phyloP scores from a whole-genome alignment of 2,888 invertebrate genomes.

The Cryptus viduatorius region DNA sequence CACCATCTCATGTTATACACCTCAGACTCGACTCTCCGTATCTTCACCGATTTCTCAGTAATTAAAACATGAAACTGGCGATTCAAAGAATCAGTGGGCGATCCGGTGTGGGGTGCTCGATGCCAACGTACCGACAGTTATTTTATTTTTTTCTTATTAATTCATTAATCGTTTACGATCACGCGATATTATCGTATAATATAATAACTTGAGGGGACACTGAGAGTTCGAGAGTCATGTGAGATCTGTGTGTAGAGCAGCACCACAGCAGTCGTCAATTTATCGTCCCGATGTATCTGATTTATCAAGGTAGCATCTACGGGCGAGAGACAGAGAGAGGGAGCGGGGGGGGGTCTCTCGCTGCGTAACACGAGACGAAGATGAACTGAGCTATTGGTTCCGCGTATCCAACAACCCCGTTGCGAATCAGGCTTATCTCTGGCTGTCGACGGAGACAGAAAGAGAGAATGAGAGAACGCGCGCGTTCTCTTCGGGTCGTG shows the following conservation, averaged over 20 bases:
- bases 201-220: conserved; percentile 20
- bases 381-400: conserved; percentile 10
- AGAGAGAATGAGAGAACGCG: background rate
- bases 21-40: background rate
- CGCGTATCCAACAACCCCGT: background rate
- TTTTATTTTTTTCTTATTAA: conserved; percentile 21
- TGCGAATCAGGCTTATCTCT: background rate
- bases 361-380: conserved; percentile 24
- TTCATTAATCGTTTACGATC: conserved; percentile 77
- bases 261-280: conserved; percentile 37
- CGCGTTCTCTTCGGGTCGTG: background rate
- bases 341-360: no score
- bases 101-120: conserved; percentile 28
- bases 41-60: conserved; percentile 67
- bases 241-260: conserved; percentile 31
- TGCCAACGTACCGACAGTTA: conserved; percentile 10
- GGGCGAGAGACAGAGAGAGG: background rate
- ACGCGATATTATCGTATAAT: conserved; percentile 75
- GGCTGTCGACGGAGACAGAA: background rate
- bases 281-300: conserved; percentile 48
- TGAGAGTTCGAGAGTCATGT: conserved; percentile 7
- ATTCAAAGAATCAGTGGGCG: conserved; percentile 69
- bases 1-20: background rate
- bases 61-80: conserved; percentile 70
- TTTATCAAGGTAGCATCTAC: conserved; percentile 32